A percentile compares a stretch with the other conserved stretches of the same genome.
These are phyloP conservation scores for Drosophila bifasciata DNA, from an alignment of 1,140 invertebrate species.

Conservation along the genomic window DNA sequence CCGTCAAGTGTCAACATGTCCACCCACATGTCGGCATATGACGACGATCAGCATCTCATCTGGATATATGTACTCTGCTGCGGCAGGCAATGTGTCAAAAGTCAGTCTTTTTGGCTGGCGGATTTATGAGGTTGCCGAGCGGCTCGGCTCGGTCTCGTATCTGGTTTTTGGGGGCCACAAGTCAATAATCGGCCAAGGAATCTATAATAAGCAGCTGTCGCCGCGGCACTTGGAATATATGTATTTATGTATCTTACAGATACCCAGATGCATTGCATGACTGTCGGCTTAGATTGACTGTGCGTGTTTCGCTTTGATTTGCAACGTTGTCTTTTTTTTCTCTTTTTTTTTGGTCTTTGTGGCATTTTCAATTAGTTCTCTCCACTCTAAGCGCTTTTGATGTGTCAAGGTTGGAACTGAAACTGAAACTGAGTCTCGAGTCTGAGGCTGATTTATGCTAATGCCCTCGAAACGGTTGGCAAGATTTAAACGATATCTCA, in stretches of 20 bases:
- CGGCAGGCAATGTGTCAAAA: conserved; percentile 59
- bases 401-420: conserved; percentile 56
- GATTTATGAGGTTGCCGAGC: conserved; percentile 68
- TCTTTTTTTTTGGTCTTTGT: conserved; percentile 26
- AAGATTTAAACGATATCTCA: conserved; percentile 33
- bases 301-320: conserved; percentile 58
- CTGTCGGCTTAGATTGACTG: conserved; percentile 61
- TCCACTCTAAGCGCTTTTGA: conserved; percentile 11
- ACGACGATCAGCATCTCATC: conserved; percentile 39
- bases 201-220: conserved; percentile 81
- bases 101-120: conserved; percentile 48
- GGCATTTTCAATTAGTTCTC: conserved; percentile 68
- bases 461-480: conserved; percentile 15
- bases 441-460: conserved; percentile 50
- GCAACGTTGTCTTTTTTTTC: conserved; percentile 13
- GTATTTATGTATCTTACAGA: conserved; percentile 66
- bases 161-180: conserved; percentile 48
- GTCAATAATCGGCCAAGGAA: conserved; percentile 60
- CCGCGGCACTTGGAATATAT: conserved; percentile 75
- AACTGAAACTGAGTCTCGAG: background rate
- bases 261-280: conserved; percentile 48
- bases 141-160: conserved; percentile 1
- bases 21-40: conserved; percentile 60
- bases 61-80: background rate
- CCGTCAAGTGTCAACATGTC: conserved; percentile 69